Evolutionary conservation across 2,888 invertebrate genomes (phyloP), one percentile per base, ranked within the genome.

Genomic region (Odontothrips loti): DNA sequence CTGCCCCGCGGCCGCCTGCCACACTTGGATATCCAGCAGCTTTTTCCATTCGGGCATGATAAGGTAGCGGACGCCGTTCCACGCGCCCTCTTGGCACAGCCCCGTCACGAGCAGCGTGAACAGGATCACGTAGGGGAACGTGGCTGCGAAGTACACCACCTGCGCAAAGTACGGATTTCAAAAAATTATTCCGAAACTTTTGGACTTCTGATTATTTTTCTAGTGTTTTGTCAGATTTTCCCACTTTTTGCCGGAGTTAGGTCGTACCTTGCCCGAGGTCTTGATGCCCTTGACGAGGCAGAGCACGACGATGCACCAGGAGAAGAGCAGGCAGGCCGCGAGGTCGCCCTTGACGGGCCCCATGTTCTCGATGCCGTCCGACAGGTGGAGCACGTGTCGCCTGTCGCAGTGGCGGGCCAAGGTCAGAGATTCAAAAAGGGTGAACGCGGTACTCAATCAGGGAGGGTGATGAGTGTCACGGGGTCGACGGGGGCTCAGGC

Each of bases 141-240:
- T 87, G 0, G 96, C 96, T n/a, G 96, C 92, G 87, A 97, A 95
- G 87, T 96, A 97, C 0, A 96, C 92, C 0, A 92, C 85, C 85
- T 85, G 83, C 79, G n/a, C 20, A n/a, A 0, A 17, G 17, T 20
- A 8, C 9, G 11, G 6, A 17, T n/a, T 12, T 43, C n/a, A 78
- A 63, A 63, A 43, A n/a, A 63, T 68, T 68, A 75, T n/a, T n/a
- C n/a, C n/a, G 23, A 23, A 78, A 20, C 34, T n/a, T 81, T 81
- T 43, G 6, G 27, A 81, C 17, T 81, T 82, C 51, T 79, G 75
- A 12, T 34, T 47, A 81, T 48, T 80, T 79, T 80, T 79, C 80
- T 43, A n/a, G 11, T 2, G 17, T 12, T 29, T 79, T 79, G 17
- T n/a, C 20, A 43, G 15, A 78, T 29, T 12, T 78, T 10, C 17